A percentile compares a stretch with the other conserved stretches of the same genome.
These are phyloP conservation scores for Dipodomys spectabilis DNA, from an alignment of 2,113 vertebrate genomes.

Conservation along the genomic window DNA sequence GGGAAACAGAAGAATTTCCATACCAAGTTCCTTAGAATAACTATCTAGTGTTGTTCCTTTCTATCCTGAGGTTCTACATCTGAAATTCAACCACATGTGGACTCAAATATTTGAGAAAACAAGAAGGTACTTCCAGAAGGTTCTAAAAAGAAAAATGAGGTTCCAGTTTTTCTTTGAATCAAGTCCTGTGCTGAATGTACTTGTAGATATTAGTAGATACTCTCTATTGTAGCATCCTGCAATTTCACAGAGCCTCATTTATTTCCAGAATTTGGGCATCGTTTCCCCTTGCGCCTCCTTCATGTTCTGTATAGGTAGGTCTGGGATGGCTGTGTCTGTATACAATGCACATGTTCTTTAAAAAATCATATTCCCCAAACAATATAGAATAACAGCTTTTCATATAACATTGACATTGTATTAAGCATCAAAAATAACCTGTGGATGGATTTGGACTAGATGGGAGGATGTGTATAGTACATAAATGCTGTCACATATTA, in stretches of 20 bases:
- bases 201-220: neutral
- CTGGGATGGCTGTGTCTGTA: neutral
- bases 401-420: neutral
- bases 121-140: neutral
- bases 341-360: neutral
- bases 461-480: neutral
- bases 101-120: neutral
- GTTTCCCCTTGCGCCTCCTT: rapidly evolving
- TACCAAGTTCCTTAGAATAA: constrained; percentile 20
- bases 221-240: neutral
- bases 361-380: neutral
- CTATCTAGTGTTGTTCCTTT: neutral
- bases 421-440: neutral
- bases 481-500: neutral
- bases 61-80: neutral
- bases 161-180: neutral
- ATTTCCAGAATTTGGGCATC: neutral
- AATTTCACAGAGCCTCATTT: no score
- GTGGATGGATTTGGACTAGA: neutral
- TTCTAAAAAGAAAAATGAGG: neutral
- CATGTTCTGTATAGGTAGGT: neutral
- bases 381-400: neutral
- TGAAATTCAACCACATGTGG: neutral
- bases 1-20: neutral
- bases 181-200: no score